Evolutionary conservation across 2,797 vertebrate genomes (phyloP).

Genomic region (Holocentrus rufus): DNA sequence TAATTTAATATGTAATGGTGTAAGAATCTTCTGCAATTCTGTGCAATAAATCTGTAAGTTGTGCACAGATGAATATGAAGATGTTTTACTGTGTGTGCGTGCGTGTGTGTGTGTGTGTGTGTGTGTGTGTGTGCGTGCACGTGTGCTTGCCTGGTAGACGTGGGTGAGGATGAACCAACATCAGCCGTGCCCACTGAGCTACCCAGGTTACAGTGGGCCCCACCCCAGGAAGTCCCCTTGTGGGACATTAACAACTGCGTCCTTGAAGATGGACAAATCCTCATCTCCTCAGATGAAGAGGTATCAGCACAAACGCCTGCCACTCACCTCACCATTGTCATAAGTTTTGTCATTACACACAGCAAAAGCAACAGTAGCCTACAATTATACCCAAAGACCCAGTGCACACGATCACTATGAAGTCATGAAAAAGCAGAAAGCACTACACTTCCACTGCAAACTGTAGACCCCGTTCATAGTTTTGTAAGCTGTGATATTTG

Average conservation of each 20-base stretch:
- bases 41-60: too few species aligned
- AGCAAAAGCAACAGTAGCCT: too few species aligned
- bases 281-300: slow-evolving; percentile 88
- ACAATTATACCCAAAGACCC: not conserved
- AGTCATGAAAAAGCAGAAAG: not conserved
- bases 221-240: slow-evolving; percentile 80
- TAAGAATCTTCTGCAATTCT: not conserved
- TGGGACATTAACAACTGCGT: slow-evolving; percentile 90
- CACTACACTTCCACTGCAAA: not conserved
- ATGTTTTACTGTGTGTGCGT: not conserved
- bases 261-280: slow-evolving; percentile 87
- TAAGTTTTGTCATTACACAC: not conserved
- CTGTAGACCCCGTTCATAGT: not conserved
- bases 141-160: slow-evolving; percentile 44
- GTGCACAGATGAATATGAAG: not conserved
- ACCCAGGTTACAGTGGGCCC: slow-evolving; percentile 71
- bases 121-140: not conserved
- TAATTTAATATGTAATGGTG: not conserved
- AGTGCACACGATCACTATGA: not conserved
- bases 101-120: slow-evolving; percentile 7
- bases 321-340: not conserved
- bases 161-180: slow-evolving; percentile 19
- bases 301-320: slow-evolving; percentile 69
- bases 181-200: slow-evolving; percentile 53
- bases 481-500: not conserved